These are phyloP conservation scores for Latrodectus hesperus DNA, from an alignment of 2,888 invertebrate genomes.

Conservation along the genomic window DNA sequence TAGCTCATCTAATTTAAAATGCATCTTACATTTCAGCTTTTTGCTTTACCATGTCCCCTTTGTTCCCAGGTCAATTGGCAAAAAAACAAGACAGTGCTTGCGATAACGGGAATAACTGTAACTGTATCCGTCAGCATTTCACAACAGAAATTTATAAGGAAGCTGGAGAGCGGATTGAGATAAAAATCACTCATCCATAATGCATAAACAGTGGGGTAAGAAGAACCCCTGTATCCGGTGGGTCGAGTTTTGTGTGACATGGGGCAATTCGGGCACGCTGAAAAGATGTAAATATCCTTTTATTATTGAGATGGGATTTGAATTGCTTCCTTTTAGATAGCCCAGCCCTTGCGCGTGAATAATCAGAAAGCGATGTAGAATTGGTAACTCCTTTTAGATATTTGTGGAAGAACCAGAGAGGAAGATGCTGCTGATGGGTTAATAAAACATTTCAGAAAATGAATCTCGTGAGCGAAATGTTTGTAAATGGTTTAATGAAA, in stretches of 20 bases:
- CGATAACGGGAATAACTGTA: slow-evolving; percentile 15
- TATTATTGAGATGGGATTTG: not conserved
- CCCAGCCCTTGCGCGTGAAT: no score
- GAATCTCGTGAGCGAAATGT: no score
- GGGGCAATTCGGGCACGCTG: not conserved
- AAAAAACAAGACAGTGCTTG: not conserved
- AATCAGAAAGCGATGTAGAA: no score
- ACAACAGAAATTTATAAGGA: slow-evolving; percentile 6
- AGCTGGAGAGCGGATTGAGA: not conserved
- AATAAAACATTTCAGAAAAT: no score
- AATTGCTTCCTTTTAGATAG: no score
- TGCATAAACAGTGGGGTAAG: slow-evolving; percentile 26
- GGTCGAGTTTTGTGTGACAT: not conserved
- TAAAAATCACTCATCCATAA: slow-evolving; percentile 31
- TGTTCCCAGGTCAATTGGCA: not conserved
- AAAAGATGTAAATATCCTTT: not conserved
- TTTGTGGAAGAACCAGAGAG: no score
- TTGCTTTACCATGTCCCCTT: not conserved
- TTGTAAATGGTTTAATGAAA: no score
- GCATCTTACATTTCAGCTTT: not conserved
- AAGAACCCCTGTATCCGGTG: not conserved
- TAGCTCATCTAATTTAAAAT: no score
- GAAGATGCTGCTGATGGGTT: no score
- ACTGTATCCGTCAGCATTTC: slow-evolving; percentile 20
- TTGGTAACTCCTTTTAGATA: no score